Conservation (phyloP, 2,888 invertebrate genomes). For the Melanostoma mellinum region DNA sequence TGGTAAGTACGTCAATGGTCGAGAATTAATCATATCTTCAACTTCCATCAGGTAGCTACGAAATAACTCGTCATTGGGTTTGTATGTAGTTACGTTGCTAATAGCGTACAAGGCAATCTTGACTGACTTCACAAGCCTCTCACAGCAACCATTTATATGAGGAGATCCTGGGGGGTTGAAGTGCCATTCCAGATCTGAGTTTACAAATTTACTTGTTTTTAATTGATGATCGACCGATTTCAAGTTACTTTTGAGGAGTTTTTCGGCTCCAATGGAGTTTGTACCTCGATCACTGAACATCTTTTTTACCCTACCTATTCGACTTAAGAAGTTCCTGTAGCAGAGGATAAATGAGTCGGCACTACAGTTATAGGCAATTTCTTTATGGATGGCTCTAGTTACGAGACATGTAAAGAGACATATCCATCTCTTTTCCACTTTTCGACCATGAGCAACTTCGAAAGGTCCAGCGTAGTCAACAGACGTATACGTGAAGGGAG, state of each 20-base stretch:
- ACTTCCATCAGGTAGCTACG: too few species aligned
- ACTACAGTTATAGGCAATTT: conserved; percentile 28
- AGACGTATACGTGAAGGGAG: conserved; percentile 42
- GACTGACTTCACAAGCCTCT: too few species aligned
- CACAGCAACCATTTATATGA: too few species aligned
- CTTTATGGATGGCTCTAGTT: conserved; percentile 9
- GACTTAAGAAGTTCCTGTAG: conserved; percentile 38
- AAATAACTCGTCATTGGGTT: too few species aligned
- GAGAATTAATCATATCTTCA: too few species aligned
- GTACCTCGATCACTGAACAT: conserved; percentile 51
- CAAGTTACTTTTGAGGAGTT: background rate
- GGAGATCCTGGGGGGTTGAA: too few species aligned
- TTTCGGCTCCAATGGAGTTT: conserved; percentile 47
- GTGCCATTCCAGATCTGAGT: too few species aligned
- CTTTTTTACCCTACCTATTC: conserved; percentile 24
- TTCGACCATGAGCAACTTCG: conserved; percentile 26
- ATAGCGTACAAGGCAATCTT: too few species aligned
- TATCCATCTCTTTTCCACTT: conserved; percentile 43
- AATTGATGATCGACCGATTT: background rate
- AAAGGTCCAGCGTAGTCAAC: conserved; percentile 53
- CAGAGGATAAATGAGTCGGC: conserved; percentile 49
- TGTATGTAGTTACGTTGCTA: too few species aligned
- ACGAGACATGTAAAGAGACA: conserved; percentile 52
- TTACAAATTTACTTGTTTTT: too few species aligned
- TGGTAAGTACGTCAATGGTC: too few species aligned